Evolutionary conservation across 2,113 vertebrate species (phyloP).

Genomic region (Corythaeola cristata): DNA sequence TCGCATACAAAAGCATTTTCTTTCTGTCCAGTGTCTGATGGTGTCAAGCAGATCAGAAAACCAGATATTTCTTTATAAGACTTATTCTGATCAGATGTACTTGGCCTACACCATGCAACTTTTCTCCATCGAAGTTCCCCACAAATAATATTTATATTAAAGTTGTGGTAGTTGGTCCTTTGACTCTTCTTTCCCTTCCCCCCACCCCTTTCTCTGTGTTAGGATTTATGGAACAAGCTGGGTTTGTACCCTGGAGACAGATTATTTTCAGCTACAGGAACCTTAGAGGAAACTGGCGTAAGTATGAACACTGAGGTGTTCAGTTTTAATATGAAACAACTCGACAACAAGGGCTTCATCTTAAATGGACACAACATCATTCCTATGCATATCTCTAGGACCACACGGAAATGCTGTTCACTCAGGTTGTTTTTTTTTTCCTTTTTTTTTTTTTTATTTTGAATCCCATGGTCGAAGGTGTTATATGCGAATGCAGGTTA

Average conservation of each 20-base stretch:
- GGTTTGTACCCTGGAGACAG: background rate
- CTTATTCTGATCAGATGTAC: background rate
- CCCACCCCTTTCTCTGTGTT: background rate
- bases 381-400: background rate
- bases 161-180: background rate
- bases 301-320: background rate
- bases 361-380: background rate
- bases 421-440: background rate
- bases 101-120: background rate
- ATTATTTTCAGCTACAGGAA: background rate
- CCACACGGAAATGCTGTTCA: rapidly evolving
- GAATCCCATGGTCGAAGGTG: background rate
- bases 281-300: background rate
- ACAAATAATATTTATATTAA: background rate
- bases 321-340: background rate
- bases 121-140: background rate
- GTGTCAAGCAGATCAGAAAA: background rate
- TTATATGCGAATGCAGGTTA: background rate
- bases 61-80: background rate
- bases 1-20: background rate
- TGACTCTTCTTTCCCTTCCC: background rate
- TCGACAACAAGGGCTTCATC: background rate
- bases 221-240: background rate
- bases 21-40: background rate
- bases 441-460: background rate